phyloP scores from a whole-genome alignment of 2,888 invertebrate species.

The Mimachlamys varia region DNA sequence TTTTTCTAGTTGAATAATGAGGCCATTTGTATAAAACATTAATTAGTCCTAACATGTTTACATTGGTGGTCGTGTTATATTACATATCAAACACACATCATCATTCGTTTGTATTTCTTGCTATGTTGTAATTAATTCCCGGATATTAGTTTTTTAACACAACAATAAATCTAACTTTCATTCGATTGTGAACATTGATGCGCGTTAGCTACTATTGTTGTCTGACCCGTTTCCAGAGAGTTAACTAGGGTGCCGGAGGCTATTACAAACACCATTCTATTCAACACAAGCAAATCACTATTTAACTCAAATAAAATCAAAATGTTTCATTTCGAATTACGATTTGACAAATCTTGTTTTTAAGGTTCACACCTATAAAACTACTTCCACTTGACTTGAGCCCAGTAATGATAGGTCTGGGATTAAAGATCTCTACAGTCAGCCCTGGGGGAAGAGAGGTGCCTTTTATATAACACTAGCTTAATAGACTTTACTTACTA shows the following conservation, averaged over 20 bases:
- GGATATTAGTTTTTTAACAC: slow-evolving; percentile 32
- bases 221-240: not conserved
- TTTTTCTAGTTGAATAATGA: not conserved
- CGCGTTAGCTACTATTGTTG: not conserved
- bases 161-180: slow-evolving; percentile 22
- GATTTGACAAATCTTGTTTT: slow-evolving; percentile 34
- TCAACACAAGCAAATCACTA: slow-evolving; percentile 27
- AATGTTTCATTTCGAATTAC: slow-evolving; percentile 36
- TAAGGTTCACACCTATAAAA: slow-evolving; percentile 34
- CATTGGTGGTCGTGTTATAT: not conserved
- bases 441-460: not conserved
- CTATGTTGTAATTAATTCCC: not conserved
- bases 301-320: slow-evolving; percentile 36
- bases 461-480: slow-evolving; percentile 4
- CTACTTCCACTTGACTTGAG: slow-evolving; percentile 27
- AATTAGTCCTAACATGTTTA: not conserved
- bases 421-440: not conserved
- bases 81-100: not conserved
- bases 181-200: not conserved
- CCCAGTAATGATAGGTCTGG: slow-evolving; percentile 24
- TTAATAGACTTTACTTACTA: slow-evolving; percentile 34
- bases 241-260: not conserved
- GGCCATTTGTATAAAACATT: not conserved
- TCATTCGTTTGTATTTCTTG: slow-evolving; percentile 21
- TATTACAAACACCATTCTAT: slow-evolving; percentile 31